Base-by-base conservation (phyloP, 2,797 vertebrate genomes). In the Streptopelia turtur region DNA sequence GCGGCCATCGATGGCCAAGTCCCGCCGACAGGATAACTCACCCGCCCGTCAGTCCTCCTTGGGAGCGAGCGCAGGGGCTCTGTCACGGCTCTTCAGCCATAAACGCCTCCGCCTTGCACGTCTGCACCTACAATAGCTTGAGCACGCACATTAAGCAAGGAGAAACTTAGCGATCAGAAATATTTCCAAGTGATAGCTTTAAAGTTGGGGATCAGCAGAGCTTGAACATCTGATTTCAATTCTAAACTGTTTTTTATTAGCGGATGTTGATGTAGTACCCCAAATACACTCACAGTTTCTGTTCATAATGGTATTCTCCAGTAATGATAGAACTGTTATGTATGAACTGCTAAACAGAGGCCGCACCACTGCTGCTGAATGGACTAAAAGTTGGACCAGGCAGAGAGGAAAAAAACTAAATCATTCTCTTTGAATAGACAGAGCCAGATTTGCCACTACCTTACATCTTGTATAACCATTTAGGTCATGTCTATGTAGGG, bases 331-430 rank as follows among this genome's bases (percentile, higher is more conserved):
- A 81, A 41, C 61, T 27, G 31, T 64, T 66, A 84, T 43, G 49
- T 41, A 88, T 57, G 74, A 92, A 74, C 83, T 93, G 77, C 77
- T 87, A 84, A 63, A 94, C 15, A 85, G 72, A 74, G 64, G 86
- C 60, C 53, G 64, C 60, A 52, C 33, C 41, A 39, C 41, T 7
- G 5, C 78, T 56, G 84, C 76, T 39, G 47, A 92, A 50, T 13
- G 22, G 85, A 74, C 52, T 57, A 24, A 39, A 90, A 90, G 65
- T 33, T 94, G 85, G 93, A 93, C 33, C 22, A 84, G 53, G 49
- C 22, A 49, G 63, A 93, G 53, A 23, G 92, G 91, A 94, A 95
- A 95, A 15, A 89, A 93, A 83, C 64, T 50, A 91, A 92, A 94
- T 87, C 33, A 87, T 55, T 84, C 74, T 64, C 4, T 1, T 17